Conservation (phyloP, 2,888 invertebrate genomes). For the Dicyrtoma fusca region DNA sequence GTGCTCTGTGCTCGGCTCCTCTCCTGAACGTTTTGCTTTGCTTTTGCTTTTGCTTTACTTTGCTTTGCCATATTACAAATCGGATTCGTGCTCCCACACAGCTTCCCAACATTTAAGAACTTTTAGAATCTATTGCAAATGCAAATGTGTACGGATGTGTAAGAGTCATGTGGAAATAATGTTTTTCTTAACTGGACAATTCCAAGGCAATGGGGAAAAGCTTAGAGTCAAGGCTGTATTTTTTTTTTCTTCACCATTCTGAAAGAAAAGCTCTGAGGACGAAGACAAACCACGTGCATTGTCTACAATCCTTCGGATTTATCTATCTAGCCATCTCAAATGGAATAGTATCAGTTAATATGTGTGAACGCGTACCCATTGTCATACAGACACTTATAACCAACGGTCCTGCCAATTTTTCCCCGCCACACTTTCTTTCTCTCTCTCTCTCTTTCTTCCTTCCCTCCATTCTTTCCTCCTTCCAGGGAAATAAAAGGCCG, state of each 20-base stretch:
- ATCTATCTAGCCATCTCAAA: background rate
- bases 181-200: slow-evolving; percentile 21
- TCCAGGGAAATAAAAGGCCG: background rate
- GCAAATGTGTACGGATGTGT: slow-evolving; percentile 20
- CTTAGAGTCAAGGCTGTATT: background rate
- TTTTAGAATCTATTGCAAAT: slow-evolving; percentile 18
- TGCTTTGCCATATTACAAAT: background rate
- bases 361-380: too few relatives aligned
- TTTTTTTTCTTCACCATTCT: background rate
- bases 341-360: too few relatives aligned
- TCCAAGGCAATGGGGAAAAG: slow-evolving; percentile 5
- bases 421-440: background rate
- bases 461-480: background rate
- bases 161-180: slow-evolving; percentile 17
- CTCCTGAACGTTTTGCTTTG: too few relatives aligned
- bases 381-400: too few relatives aligned
- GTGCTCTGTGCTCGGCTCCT: too few relatives aligned
- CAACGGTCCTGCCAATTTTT: background rate
- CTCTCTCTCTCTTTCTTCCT: background rate
- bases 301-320: slow-evolving; percentile 15
- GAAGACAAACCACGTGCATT: slow-evolving; percentile 3
- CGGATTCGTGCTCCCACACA: background rate
- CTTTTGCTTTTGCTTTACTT: background rate
- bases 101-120: background rate
- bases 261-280: too few relatives aligned